A percentile compares a stretch with the other conserved stretches of the same genome.
Conservation (phyloP, 1,140 invertebrate species). For the Tetramorium simillimum region DNA sequence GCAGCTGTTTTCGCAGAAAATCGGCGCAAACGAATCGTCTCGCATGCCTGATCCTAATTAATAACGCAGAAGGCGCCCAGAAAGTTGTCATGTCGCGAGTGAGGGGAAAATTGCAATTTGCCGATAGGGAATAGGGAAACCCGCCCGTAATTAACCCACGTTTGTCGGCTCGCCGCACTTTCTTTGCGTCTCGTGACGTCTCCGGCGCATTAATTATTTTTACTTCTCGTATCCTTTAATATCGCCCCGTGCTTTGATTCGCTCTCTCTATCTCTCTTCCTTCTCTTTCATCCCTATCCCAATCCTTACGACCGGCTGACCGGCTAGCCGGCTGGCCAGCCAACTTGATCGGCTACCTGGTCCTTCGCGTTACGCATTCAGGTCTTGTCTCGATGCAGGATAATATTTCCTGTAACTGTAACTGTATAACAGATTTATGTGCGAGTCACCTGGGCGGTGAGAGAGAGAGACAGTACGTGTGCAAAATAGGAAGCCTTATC, state of each 20-base stretch:
- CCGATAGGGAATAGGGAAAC: conserved; percentile 69
- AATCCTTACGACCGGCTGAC: not conserved
- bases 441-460: conserved; percentile 45
- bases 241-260: not conserved
- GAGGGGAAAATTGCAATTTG: conserved; percentile 65
- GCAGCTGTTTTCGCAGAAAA: conserved; percentile 66
- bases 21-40: conserved; percentile 77
- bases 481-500: conserved; percentile 33
- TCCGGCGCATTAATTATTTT: conserved; percentile 37
- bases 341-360: conserved; percentile 65
- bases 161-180: not conserved
- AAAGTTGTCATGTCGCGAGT: conserved; percentile 80
- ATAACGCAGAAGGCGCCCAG: conserved; percentile 82
- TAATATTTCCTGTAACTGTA: conserved; percentile 79
- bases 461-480: not conserved
- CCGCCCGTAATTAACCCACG: conserved; percentile 41
- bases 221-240: conserved; percentile 17
- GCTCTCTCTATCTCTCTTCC: not conserved
- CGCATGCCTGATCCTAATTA: conserved; percentile 85
- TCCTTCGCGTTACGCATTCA: conserved; percentile 75
- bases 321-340: not conserved
- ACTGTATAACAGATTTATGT: conserved; percentile 77
- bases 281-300: not conserved
- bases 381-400: conserved; percentile 70
- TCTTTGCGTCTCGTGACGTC: conserved; percentile 26